Evolutionary conservation across 1,140 invertebrate genomes (phyloP).

Genomic region (Spodoptera litura): DNA sequence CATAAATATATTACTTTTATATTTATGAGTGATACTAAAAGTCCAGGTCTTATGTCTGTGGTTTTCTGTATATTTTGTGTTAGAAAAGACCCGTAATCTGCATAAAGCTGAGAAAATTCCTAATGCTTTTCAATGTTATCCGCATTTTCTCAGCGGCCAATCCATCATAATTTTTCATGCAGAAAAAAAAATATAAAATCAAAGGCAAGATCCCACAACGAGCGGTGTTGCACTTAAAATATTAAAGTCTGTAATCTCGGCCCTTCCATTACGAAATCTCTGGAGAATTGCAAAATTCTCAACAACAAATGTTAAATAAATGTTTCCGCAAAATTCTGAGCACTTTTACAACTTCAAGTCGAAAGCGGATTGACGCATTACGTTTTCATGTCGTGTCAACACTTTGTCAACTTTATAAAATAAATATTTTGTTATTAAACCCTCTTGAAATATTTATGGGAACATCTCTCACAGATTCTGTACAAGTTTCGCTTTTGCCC

Average conservation of each 20-base stretch:
- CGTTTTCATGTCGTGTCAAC: conserved; percentile 24
- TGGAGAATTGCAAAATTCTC: conserved; percentile 1
- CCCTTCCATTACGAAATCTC: conserved; percentile 12
- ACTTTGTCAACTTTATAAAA: neutral
- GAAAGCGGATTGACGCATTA: conserved; percentile 24
- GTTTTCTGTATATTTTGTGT: too few species aligned
- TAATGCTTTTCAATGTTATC: too few species aligned
- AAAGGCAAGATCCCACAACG: neutral
- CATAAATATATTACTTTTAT: too few species aligned
- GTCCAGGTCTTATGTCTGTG: too few species aligned
- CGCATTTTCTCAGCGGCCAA: too few species aligned
- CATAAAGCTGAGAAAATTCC: too few species aligned
- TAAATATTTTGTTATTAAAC: conserved; percentile 21
- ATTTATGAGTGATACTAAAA: too few species aligned
- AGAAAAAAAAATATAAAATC: neutral
- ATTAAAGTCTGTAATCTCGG: conserved; percentile 11
- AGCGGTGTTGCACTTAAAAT: conserved; percentile 9
- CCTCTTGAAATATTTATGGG: too few species aligned
- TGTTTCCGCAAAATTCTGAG: conserved; percentile 10
- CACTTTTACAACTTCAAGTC: conserved; percentile 15
- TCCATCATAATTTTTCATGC: too few species aligned
- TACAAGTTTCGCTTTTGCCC: too few species aligned
- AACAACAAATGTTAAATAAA: conserved; percentile 20
- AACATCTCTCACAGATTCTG: too few species aligned
- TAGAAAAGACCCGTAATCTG: neutral